phyloP scores from a whole-genome alignment of 1,140 invertebrate genomes.

The Palaemon carinicauda region DNA sequence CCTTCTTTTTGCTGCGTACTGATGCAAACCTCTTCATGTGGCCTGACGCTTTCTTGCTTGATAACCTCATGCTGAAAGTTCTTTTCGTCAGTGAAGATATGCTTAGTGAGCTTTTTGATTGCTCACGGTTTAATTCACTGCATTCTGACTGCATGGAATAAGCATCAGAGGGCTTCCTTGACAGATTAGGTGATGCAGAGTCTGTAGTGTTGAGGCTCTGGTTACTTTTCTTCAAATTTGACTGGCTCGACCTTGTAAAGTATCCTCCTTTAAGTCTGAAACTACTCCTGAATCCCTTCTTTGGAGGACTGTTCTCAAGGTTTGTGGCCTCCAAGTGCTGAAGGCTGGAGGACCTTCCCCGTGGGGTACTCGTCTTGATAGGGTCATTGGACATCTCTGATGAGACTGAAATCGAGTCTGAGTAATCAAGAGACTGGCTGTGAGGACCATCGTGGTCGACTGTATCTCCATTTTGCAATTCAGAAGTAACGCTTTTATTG shows the following conservation, averaged over 20 bases:
- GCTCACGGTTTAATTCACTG: constrained; percentile 16
- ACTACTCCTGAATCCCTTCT: not conserved
- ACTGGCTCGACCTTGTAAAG: too few species aligned
- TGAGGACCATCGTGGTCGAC: not conserved
- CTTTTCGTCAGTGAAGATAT: constrained; percentile 13
- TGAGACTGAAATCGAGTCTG: not conserved
- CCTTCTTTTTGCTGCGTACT: not conserved
- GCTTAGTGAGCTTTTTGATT: constrained; percentile 26
- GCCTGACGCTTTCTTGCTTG: constrained; percentile 23
- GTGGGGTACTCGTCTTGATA: constrained; percentile 21
- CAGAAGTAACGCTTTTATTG: too few species aligned
- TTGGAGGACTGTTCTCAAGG: not conserved
- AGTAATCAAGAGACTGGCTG: not conserved
- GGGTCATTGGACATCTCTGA: not conserved
- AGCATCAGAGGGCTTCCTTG: not conserved
- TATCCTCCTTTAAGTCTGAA: not conserved
- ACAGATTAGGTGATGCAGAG: not conserved
- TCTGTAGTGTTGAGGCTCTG: not conserved
- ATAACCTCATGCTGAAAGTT: constrained; percentile 7
- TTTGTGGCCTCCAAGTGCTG: constrained; percentile 23
- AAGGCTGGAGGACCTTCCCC: constrained; percentile 10
- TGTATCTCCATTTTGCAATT: not conserved
- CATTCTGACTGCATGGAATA: not conserved
- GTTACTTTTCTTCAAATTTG: not conserved
- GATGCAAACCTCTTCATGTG: constrained; percentile 11